Conservation (phyloP, 2,888 invertebrate genomes). For the Stenodema calcarata region DNA sequence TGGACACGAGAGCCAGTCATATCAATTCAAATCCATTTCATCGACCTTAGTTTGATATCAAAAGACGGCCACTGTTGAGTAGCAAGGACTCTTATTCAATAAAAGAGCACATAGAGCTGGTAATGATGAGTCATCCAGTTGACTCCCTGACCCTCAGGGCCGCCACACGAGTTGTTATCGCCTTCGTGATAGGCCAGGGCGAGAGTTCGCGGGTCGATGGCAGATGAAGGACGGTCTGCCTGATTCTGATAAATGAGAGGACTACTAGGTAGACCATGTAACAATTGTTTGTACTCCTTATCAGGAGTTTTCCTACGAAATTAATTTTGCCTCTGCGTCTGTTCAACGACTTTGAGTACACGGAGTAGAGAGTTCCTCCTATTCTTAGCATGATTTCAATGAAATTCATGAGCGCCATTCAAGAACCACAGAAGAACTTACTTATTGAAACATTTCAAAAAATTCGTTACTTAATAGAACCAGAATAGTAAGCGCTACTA, state of each 20-base stretch:
- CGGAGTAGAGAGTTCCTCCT: no score
- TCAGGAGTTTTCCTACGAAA: background rate
- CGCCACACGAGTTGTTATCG: background rate
- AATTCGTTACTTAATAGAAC: no score
- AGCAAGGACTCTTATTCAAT: conserved; percentile 19
- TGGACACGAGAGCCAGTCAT: background rate
- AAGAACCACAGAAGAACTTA: no score
- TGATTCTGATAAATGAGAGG: background rate
- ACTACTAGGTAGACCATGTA: background rate
- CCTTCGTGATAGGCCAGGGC: background rate
- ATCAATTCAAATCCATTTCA: background rate
- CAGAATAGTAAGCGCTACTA: no score
- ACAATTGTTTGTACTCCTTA: background rate
- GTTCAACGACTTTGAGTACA: no score
- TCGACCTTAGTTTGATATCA: background rate
- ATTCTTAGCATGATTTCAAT: no score
- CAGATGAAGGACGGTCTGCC: background rate
- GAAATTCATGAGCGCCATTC: no score
- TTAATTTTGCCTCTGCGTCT: no score
- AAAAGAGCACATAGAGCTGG: background rate
- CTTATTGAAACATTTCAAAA: no score
- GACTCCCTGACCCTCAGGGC: conserved; percentile 5
- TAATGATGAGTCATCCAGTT: background rate
- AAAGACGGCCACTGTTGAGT: background rate
- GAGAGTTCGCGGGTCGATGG: background rate